A percentile compares a stretch with the other conserved stretches of the same genome.
Evolutionary conservation across 1,140 invertebrate genomes (phyloP).

Genomic region (Batillaria attramentaria): DNA sequence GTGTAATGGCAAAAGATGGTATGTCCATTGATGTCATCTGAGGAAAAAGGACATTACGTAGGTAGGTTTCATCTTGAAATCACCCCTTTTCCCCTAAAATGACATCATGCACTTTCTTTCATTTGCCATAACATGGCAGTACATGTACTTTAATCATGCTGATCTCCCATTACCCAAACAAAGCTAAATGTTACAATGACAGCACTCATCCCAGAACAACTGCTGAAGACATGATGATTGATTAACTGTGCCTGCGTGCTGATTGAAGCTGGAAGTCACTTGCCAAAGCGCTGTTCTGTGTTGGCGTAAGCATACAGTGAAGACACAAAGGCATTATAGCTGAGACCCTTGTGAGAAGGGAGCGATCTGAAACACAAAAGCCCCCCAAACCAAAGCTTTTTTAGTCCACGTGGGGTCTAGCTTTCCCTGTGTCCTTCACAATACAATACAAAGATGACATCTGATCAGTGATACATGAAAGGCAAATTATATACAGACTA

Average conservation of each 20-base stretch:
- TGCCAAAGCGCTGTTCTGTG: slow-evolving; percentile 61
- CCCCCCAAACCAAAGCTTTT: not conserved
- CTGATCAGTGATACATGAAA: not conserved
- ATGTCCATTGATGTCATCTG: too few species aligned
- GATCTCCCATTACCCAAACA: too few species aligned
- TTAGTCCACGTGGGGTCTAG: too few species aligned
- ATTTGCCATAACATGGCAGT: not conserved
- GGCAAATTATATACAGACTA: not conserved
- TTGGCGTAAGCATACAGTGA: slow-evolving; percentile 49
- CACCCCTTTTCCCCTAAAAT: too few species aligned
- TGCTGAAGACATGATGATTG: slow-evolving; percentile 5
- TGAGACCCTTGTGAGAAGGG: slow-evolving; percentile 53
- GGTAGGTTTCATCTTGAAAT: too few species aligned
- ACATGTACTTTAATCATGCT: not conserved
- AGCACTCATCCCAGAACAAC: not conserved
- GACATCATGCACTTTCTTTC: too few species aligned
- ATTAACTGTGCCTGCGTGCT: not conserved
- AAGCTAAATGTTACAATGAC: not conserved
- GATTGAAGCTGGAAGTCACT: too few species aligned
- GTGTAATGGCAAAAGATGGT: not conserved
- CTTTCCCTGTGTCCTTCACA: not conserved
- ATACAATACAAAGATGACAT: not conserved
- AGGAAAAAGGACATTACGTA: not conserved
- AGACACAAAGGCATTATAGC: slow-evolving; percentile 57
- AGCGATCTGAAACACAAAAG: slow-evolving; percentile 51